Percentiles rank a stretch among this genome's conserved stretches.
Conservation (phyloP, 2,113 vertebrate genomes). For the Dolichallabes microphthalmus region DNA sequence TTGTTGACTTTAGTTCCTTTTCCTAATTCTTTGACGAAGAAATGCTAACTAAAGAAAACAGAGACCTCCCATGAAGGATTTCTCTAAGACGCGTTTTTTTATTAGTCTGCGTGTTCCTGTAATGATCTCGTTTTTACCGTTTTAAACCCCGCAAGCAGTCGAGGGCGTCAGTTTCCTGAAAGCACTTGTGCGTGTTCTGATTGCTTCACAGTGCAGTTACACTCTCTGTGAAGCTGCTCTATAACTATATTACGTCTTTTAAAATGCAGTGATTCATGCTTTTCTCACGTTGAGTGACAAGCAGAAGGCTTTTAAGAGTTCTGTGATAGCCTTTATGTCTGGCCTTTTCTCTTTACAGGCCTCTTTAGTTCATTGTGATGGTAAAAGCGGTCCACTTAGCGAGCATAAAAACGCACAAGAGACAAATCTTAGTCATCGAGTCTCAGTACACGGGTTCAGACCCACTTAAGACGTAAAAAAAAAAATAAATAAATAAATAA, state of each 20-base stretch:
- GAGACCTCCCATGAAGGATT: neutral
- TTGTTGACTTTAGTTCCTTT: neutral
- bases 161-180: neutral
- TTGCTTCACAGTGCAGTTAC: neutral
- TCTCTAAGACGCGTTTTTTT: neutral
- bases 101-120: neutral
- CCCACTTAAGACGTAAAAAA: neutral
- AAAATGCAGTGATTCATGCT: slow-evolving; percentile 18
- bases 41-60: neutral
- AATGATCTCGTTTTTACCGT: neutral
- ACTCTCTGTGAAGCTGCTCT: neutral
- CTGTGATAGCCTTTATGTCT: neutral
- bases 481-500: too few relatives aligned
- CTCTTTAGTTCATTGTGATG: slow-evolving; percentile 24
- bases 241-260: neutral
- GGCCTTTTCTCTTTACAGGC: slow-evolving; percentile 27
- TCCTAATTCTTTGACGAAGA: neutral
- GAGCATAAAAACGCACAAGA: slow-evolving; percentile 15
- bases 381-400: slow-evolving; percentile 9
- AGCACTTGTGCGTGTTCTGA: neutral
- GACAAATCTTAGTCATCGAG: neutral
- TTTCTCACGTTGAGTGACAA: slow-evolving; percentile 13
- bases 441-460: neutral
- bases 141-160: neutral
- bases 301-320: slow-evolving; percentile 24